A percentile compares a stretch with the other conserved stretches of the same genome.
Conservation (phyloP, 2,113 vertebrate genomes). For the Machaerirhynchus nigripectus region DNA sequence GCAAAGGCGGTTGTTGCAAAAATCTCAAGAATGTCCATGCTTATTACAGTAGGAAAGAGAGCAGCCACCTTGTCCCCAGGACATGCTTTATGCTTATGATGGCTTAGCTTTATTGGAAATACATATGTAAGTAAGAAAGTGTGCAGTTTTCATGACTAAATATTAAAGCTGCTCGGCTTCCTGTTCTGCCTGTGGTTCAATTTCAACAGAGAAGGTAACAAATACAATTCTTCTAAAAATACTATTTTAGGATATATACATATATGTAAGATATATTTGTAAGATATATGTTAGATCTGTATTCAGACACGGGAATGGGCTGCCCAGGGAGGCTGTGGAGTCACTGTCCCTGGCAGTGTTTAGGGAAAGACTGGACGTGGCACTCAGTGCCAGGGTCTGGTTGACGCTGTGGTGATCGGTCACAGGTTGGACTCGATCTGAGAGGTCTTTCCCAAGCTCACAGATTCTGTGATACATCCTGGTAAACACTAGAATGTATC, state of each 20-base stretch:
- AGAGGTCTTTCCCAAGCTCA: neutral
- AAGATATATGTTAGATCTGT: neutral
- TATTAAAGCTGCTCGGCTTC: neutral
- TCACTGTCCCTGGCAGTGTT: neutral
- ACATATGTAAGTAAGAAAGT: neutral
- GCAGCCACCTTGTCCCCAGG: neutral
- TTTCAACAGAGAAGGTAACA: neutral
- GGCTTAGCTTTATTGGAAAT: neutral
- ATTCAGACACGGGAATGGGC: neutral
- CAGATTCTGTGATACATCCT: neutral
- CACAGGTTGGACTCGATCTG: neutral
- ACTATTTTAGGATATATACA: neutral
- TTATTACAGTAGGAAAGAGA: neutral
- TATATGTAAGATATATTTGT: no score
- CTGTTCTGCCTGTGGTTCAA: neutral
- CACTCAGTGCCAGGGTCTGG: neutral
- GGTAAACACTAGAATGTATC: neutral
- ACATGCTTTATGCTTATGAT: neutral
- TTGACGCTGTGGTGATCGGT: fast-evolving
- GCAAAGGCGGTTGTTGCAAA: neutral
- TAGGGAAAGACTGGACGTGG: neutral
- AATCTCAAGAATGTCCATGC: neutral
- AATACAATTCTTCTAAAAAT: neutral
- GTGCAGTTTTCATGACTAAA: neutral
- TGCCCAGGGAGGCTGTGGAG: neutral